phyloP scores from a whole-genome alignment of 2,113 vertebrate species.

The Panthera tigris region DNA sequence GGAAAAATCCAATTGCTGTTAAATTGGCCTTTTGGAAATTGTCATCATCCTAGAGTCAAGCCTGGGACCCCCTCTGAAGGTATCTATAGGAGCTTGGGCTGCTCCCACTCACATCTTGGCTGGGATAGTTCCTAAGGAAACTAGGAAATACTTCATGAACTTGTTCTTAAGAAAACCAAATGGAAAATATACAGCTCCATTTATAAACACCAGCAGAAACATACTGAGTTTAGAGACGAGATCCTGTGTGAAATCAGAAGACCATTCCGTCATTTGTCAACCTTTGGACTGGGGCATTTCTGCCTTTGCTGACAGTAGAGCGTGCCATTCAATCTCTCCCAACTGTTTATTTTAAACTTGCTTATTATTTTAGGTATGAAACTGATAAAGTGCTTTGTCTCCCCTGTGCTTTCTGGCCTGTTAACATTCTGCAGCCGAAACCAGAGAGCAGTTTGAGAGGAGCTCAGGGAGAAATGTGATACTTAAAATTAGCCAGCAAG shows the following conservation, averaged over 20 bases:
- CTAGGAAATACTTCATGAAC: conserved; percentile 70
- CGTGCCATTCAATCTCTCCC: conserved; percentile 74
- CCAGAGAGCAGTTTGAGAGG: conserved; percentile 82
- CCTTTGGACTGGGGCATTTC: conserved; percentile 71
- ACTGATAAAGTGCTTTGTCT: conserved; percentile 85
- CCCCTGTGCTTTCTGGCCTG: conserved; percentile 83
- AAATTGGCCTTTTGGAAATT: conserved; percentile 88
- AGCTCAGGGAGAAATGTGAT: conserved; percentile 84
- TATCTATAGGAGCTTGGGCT: conserved; percentile 32
- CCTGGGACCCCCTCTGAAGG: conserved; percentile 60
- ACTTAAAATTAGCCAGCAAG: conserved; percentile 81
- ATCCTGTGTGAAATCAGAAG: conserved; percentile 78
- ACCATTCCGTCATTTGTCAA: conserved; percentile 78
- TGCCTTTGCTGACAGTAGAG: conserved; percentile 79
- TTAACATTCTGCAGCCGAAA: conserved; percentile 85
- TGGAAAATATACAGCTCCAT: conserved; percentile 32
- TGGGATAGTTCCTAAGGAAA: conserved; percentile 67
- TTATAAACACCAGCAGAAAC: conserved; percentile 72
- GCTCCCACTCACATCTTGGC: background rate
- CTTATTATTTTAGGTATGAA: conserved; percentile 84
- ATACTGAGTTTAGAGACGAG: conserved; percentile 75
- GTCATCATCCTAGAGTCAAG: conserved; percentile 81
- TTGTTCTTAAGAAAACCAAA: conserved; percentile 71
- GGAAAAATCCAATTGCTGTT: conserved; percentile 88
- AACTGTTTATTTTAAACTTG: conserved; percentile 84